Conservation (phyloP, 2,888 invertebrate species). For the Netelia fuscicornis region DNA sequence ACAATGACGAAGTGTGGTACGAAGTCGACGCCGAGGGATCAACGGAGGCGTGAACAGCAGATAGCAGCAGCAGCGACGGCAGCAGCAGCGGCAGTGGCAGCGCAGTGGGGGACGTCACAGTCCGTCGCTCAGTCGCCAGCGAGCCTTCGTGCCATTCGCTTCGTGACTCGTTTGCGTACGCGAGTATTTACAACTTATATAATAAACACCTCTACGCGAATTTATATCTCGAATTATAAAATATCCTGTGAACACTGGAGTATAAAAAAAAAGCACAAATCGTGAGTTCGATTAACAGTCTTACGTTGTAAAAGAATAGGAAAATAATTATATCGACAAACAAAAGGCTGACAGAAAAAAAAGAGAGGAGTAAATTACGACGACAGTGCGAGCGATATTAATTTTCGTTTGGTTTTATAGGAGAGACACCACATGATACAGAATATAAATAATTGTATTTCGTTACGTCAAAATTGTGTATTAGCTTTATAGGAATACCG, state of each 20-base stretch:
- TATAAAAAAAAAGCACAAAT: neutral
- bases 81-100: neutral
- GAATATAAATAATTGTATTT: neutral
- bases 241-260: neutral
- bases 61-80: neutral
- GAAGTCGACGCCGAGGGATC: constrained; percentile 34
- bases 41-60: constrained; percentile 8
- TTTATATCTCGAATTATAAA: neutral
- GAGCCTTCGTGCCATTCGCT: constrained; percentile 70
- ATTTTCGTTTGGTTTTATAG: no score
- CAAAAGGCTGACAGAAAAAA: neutral
- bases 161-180: constrained; percentile 1
- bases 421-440: neutral
- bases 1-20: constrained; percentile 29
- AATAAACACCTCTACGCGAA: neutral
- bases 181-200: neutral
- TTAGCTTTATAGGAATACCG: constrained; percentile 14
- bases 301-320: neutral
- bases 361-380: no score
- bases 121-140: constrained; percentile 73
- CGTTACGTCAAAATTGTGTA: neutral
- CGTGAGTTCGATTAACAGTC: neutral
- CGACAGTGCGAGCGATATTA: no score
- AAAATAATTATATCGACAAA: neutral
- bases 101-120: constrained; percentile 65